Percentiles rank a stretch among this genome's conserved stretches.
Conservation (phyloP, 2,113 vertebrate species). For the Mus spicilegus region DNA sequence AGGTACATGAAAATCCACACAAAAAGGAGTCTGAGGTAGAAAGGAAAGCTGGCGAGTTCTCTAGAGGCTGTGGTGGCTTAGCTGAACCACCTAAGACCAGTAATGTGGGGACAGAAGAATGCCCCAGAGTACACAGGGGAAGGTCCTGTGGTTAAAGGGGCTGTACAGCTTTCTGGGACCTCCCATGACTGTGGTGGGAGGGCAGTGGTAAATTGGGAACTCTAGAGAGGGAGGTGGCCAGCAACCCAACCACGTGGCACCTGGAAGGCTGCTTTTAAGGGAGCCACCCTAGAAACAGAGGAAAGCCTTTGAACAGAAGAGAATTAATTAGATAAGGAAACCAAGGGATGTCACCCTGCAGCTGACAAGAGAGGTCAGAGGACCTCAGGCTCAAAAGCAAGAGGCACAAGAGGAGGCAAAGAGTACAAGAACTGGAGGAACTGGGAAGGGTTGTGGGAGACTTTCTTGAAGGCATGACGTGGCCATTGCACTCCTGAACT, state of each 20-base stretch:
- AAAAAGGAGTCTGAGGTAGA: not conserved
- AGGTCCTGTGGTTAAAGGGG: conserved; percentile 1
- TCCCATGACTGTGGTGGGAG: not conserved
- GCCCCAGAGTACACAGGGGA: not conserved
- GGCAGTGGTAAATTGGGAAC: not conserved
- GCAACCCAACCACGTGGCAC: not conserved
- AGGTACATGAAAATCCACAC: not conserved
- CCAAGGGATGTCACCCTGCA: not conserved
- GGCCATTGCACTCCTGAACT: not conserved
- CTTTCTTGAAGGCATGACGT: not conserved
- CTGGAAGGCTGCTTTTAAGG: not conserved
- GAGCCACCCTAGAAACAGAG: not conserved
- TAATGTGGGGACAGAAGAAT: not conserved
- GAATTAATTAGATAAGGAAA: not conserved
- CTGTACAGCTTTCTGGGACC: not conserved
- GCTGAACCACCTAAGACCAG: not conserved
- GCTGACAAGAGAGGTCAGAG: not conserved
- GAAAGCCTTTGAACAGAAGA: not conserved
- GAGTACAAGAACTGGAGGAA: not conserved
- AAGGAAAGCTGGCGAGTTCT: not conserved
- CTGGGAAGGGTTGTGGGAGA: not conserved
- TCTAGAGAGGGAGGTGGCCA: no score
- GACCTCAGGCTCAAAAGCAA: not conserved
- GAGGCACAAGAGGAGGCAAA: not conserved
- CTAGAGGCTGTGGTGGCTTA: not conserved